Percentiles rank a stretch among this genome's conserved stretches.
Evolutionary conservation across 64 coral and sea anemone genomes (phyloP).

Genomic region (Porites australiensis): DNA sequence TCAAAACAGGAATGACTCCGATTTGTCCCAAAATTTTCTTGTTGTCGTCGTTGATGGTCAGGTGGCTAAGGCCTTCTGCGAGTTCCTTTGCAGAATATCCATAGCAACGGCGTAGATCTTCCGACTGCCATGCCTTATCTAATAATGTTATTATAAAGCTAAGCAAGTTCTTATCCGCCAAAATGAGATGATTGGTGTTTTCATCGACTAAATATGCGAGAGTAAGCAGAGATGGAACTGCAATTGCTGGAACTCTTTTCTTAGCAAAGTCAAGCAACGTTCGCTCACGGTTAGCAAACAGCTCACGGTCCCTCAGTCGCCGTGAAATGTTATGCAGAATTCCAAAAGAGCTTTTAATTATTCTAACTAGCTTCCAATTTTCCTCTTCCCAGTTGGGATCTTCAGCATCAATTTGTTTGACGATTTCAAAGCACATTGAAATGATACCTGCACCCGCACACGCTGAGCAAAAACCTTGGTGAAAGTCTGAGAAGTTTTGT

Average conservation of each 20-base stretch:
- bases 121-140: not conserved
- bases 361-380: not conserved
- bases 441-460: not conserved
- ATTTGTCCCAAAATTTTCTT: slow-evolving; percentile 31
- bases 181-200: slow-evolving; percentile 46
- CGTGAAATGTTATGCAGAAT: slow-evolving; percentile 75
- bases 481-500: slow-evolving; percentile 7
- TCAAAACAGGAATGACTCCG: slow-evolving; percentile 52
- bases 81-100: slow-evolving; percentile 63
- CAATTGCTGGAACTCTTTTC: not conserved
- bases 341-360: slow-evolving; percentile 19
- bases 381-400: not conserved
- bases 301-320: slow-evolving; percentile 51
- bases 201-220: slow-evolving; percentile 49
- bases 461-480: not conserved
- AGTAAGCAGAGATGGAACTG: slow-evolving; percentile 6
- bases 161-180: slow-evolving; percentile 15
- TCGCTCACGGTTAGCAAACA: not conserved
- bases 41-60: slow-evolving; percentile 52
- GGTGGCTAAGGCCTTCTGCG: slow-evolving; percentile 50
- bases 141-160: slow-evolving; percentile 24
- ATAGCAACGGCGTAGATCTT: slow-evolving; percentile 24
- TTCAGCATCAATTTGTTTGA: not conserved
- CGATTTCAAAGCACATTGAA: not conserved
- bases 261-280: slow-evolving; percentile 14